phyloP scores from a whole-genome alignment of 2,113 vertebrate species.

The Cryptotis parvus region DNA sequence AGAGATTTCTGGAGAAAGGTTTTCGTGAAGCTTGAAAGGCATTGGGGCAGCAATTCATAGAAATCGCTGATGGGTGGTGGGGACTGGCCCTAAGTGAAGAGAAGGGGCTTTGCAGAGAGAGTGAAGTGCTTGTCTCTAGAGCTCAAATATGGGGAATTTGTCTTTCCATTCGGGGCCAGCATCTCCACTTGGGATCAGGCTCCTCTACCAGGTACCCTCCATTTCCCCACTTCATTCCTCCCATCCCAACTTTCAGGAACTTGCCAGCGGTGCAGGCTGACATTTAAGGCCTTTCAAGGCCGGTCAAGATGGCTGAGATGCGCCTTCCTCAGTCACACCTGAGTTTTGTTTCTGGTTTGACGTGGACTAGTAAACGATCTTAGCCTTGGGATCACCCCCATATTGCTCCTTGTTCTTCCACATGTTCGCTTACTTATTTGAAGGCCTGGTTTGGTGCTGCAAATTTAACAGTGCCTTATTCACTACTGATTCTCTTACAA shows the following conservation, averaged over 20 bases:
- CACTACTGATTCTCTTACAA: slow-evolving; percentile 32
- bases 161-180: not conserved
- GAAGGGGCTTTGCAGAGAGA: not conserved
- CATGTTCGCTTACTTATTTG: not conserved
- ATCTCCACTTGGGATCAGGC: not conserved
- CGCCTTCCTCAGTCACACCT: not conserved
- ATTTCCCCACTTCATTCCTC: not conserved
- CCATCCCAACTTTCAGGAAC: not conserved
- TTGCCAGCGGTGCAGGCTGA: too few relatives aligned
- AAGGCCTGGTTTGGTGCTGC: not conserved
- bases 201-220: not conserved
- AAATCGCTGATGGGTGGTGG: not conserved
- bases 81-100: not conserved
- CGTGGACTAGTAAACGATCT: not conserved
- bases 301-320: not conserved
- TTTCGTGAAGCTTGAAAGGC: not conserved
- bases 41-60: not conserved
- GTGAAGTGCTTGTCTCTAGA: not conserved
- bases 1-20: not conserved
- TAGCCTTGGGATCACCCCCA: slow-evolving; percentile 28
- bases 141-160: not conserved
- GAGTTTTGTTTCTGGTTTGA: not conserved
- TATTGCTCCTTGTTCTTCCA: slow-evolving; percentile 7
- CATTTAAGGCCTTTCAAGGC: too few relatives aligned
- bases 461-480: slow-evolving; percentile 2